Conservation (phyloP, 2,113 vertebrate genomes). For the Calyptommatus sinebrachiatus region DNA sequence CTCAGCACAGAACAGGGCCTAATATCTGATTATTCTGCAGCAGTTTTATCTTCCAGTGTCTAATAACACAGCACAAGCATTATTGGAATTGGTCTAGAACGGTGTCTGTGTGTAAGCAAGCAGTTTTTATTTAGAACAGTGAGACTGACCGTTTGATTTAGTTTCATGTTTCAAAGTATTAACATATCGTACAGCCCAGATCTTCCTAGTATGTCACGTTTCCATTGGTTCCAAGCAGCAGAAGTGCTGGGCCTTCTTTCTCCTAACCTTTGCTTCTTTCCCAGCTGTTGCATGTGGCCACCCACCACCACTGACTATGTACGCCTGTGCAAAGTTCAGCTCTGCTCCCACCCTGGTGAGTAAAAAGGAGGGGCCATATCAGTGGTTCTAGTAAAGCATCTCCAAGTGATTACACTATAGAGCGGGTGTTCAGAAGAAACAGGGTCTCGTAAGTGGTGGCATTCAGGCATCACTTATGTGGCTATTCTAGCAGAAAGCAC, state of each 20-base stretch:
- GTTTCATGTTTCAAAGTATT: background rate
- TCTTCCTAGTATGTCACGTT: background rate
- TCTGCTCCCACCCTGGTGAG: conserved; percentile 85
- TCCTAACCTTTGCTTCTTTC: conserved; percentile 33
- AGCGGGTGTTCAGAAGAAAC: background rate
- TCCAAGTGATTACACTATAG: background rate
- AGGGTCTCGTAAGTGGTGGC: no score
- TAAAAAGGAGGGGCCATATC: conserved; percentile 19
- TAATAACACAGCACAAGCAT: background rate
- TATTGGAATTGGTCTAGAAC: background rate
- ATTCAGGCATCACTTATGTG: no score
- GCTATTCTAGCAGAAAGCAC: no score
- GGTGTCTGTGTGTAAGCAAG: background rate
- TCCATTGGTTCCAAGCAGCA: background rate
- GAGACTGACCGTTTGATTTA: background rate
- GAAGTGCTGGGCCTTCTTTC: background rate
- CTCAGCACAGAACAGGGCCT: no score
- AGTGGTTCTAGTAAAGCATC: background rate
- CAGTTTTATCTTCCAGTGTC: background rate
- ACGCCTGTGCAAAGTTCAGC: conserved; percentile 83
- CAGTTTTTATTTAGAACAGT: background rate
- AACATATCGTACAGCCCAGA: background rate
- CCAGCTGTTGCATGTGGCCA: conserved; percentile 23
- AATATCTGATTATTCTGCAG: background rate
- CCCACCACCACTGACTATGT: conserved; percentile 73